Evolutionary conservation across 2,797 vertebrate species (phyloP).

Genomic region (Pteronotus mesoamericanus): DNA sequence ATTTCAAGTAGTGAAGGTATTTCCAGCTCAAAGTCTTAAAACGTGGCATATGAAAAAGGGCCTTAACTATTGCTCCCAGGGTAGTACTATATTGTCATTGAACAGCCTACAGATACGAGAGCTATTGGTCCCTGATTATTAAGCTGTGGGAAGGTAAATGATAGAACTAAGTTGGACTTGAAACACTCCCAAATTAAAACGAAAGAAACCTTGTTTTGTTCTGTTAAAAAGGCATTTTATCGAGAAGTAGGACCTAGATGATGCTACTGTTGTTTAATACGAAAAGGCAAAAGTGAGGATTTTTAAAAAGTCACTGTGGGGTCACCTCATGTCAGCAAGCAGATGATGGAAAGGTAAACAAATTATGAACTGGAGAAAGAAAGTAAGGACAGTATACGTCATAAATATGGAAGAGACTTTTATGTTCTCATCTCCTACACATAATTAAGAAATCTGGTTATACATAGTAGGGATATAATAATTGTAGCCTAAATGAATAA

Average conservation of each 20-base stretch:
- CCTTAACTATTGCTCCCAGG: constrained; percentile 19
- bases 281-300: background rate
- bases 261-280: background rate
- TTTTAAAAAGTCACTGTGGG: background rate
- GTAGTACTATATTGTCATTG: background rate
- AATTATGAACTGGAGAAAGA: background rate
- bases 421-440: background rate
- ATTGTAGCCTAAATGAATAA: background rate
- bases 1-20: constrained; percentile 27
- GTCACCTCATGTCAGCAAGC: background rate
- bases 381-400: background rate
- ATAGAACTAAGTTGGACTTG: background rate
- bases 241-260: background rate
- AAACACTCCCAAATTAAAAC: constrained; percentile 42
- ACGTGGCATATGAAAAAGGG: background rate
- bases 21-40: constrained; percentile 42
- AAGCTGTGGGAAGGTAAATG: constrained; percentile 26
- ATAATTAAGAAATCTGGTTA: background rate
- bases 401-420: background rate
- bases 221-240: background rate
- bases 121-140: constrained; percentile 36
- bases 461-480: background rate
- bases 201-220: constrained; percentile 18
- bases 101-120: constrained; percentile 25
- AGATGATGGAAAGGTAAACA: background rate